Evolutionary conservation across 2,113 vertebrate species (phyloP).

Genomic region (Dipodomys spectabilis): DNA sequence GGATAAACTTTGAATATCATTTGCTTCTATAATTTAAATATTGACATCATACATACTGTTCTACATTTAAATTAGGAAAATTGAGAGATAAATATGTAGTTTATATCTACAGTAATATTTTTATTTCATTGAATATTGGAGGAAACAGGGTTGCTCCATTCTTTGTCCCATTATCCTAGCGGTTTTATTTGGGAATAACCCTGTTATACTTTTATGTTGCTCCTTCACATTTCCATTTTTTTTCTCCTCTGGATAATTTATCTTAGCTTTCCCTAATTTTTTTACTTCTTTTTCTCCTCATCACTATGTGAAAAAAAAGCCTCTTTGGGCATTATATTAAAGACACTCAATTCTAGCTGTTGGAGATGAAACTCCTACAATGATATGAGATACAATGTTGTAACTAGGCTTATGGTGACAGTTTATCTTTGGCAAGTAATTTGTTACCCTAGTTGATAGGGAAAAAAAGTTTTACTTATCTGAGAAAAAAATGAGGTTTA

Average conservation of each 20-base stretch:
- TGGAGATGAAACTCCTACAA: neutral
- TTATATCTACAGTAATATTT: neutral
- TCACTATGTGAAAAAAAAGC: neutral
- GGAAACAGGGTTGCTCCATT: neutral
- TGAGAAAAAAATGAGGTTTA: constrained; percentile 45
- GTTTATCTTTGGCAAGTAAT: constrained; percentile 6
- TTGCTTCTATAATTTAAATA: constrained; percentile 10
- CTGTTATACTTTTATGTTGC: neutral
- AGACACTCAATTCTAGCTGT: constrained; percentile 32
- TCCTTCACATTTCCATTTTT: neutral
- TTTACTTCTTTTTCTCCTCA: neutral
- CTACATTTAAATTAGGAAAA: constrained; percentile 9
- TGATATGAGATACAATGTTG: neutral
- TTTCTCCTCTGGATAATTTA: neutral
- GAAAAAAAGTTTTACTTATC: neutral
- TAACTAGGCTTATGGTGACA: neutral
- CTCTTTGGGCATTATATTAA: constrained; percentile 29
- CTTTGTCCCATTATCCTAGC: no score
- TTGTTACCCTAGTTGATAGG: neutral
- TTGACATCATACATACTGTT: neutral
- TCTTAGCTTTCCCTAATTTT: neutral
- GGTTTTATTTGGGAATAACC: no score
- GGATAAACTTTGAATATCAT: neutral
- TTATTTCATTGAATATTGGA: neutral
- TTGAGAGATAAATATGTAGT: neutral